Evolutionary conservation across 2,888 invertebrate genomes (phyloP).

Genomic region (Acleris emargana): DNA sequence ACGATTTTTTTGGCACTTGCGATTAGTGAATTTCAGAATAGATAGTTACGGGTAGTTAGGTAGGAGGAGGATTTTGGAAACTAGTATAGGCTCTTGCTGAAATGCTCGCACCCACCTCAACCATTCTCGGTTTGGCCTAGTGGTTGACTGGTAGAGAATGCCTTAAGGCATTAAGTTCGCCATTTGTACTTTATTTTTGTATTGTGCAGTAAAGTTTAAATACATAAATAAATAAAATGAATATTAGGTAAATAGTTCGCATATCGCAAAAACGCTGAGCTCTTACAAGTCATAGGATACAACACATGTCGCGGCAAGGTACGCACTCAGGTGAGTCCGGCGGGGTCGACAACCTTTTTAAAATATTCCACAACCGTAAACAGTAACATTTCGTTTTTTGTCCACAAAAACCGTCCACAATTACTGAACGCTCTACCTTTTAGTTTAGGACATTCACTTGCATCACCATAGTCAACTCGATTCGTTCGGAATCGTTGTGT

Average conservation of each 20-base stretch:
- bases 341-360: slow-evolving; percentile 4
- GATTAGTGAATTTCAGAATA: slow-evolving; percentile 4
- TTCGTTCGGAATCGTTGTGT: neutral
- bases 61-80: neutral
- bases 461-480: neutral
- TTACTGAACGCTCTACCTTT: neutral
- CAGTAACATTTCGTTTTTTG: slow-evolving; percentile 8
- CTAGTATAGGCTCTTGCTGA: no score
- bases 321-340: slow-evolving; percentile 8
- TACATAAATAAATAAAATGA: no score
- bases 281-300: neutral
- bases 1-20: neutral
- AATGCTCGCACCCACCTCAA: no score
- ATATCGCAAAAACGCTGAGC: slow-evolving; percentile 16
- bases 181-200: no score
- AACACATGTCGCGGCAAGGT: neutral
- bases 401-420: slow-evolving; percentile 3
- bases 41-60: no score
- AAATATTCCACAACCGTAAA: slow-evolving; percentile 13
- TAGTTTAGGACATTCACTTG: neutral
- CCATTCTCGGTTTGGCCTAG: no score
- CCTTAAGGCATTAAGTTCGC: no score
- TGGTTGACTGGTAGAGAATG: no score
- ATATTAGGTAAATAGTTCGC: slow-evolving; percentile 24
- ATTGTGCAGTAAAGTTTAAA: no score